phyloP scores from a whole-genome alignment of 2,888 invertebrate genomes.

The Athalia rosae region DNA sequence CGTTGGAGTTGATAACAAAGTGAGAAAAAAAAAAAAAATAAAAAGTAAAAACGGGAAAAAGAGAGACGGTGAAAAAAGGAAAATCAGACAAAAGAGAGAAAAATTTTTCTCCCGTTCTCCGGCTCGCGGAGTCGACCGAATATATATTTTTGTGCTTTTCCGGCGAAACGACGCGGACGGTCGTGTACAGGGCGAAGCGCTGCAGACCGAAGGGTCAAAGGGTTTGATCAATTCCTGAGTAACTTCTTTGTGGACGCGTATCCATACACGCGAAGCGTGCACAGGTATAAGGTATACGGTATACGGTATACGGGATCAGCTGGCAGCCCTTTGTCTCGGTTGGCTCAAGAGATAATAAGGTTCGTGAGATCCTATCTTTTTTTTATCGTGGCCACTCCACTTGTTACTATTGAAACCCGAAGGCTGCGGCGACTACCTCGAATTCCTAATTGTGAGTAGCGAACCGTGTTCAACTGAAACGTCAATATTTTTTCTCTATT shows the following conservation, averaged over 20 bases:
- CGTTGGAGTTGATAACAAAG: too few relatives aligned
- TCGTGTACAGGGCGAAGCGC: background rate
- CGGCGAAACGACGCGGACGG: background rate
- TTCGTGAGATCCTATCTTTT: constrained; percentile 23
- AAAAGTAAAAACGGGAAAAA: too few relatives aligned
- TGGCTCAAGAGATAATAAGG: constrained; percentile 41
- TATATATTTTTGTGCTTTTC: constrained; percentile 32
- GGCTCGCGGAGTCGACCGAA: background rate
- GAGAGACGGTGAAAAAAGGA: too few relatives aligned
- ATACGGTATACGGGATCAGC: background rate
- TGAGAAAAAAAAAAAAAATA: too few relatives aligned
- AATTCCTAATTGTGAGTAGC: constrained; percentile 41
- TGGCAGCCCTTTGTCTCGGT: constrained; percentile 20
- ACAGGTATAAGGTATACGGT: too few relatives aligned
- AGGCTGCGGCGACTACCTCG: constrained; percentile 1
- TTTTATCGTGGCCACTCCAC: constrained; percentile 31
- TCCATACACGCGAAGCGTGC: too few relatives aligned
- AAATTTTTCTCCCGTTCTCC: too few relatives aligned
- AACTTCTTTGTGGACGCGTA: constrained; percentile 16
- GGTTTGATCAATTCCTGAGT: constrained; percentile 33
- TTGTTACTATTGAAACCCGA: constrained; percentile 30
- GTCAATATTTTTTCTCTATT: constrained; percentile 18
- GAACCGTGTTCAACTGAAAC: constrained; percentile 37
- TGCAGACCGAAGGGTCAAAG: constrained; percentile 28
- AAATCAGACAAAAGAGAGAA: too few relatives aligned